Percentiles rank a stretch among this genome's conserved stretches.
Conservation (phyloP, 2,888 invertebrate species). For the Pogonocherus hispidulus region DNA sequence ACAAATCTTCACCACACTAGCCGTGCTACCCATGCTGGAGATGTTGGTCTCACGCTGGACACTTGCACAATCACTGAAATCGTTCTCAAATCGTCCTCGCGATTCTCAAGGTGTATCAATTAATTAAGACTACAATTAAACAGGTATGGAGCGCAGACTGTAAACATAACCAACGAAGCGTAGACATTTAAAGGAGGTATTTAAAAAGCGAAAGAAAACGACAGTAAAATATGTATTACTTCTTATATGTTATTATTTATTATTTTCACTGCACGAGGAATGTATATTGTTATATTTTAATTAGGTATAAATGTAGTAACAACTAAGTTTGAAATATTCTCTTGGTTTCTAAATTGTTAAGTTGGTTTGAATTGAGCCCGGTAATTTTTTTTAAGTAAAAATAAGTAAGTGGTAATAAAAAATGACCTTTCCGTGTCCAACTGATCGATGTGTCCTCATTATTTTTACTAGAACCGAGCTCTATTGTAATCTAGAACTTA, state of each 20-base stretch:
- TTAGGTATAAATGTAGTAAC: neutral
- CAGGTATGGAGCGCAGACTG: neutral
- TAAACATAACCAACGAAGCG: neutral
- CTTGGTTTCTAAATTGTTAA: no score
- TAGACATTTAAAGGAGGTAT: neutral
- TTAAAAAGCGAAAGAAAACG: neutral
- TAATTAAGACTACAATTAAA: constrained; percentile 23
- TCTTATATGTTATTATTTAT: neutral
- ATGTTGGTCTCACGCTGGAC: neutral
- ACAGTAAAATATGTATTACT: neutral
- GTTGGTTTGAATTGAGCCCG: no score
- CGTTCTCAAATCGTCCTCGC: constrained; percentile 2
- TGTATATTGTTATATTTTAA: neutral
- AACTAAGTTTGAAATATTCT: no score
- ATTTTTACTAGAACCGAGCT: neutral
- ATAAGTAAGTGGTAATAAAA: constrained; percentile 3
- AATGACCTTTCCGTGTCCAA: constrained; percentile 10
- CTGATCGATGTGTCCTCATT: constrained; percentile 19
- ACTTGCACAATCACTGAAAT: constrained; percentile 19
- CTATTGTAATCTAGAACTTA: no score
- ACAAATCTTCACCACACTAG: constrained; percentile 52
- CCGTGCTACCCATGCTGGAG: constrained; percentile 52
- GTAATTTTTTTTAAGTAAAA: constrained; percentile 4
- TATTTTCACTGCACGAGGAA: constrained; percentile 5
- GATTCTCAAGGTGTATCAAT: constrained; percentile 34